Percentiles rank a stretch among this genome's conserved stretches.
Evolutionary conservation across 2,113 vertebrate genomes (phyloP).

Genomic region (Hippolais icterina): DNA sequence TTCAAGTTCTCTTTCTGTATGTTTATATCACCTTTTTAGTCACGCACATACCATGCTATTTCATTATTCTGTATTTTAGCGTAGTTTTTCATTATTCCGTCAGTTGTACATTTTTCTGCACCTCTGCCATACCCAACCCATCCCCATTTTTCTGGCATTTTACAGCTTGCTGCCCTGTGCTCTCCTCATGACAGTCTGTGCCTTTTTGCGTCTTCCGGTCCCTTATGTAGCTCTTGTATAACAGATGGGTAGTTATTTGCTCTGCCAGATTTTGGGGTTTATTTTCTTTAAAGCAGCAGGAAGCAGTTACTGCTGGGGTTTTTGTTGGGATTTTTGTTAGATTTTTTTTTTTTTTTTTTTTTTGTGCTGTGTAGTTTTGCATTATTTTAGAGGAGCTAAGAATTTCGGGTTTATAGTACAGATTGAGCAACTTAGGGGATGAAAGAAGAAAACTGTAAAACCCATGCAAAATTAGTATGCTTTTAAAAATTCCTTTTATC

Average conservation of each 20-base stretch:
- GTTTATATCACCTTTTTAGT: not conserved
- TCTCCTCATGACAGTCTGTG: not conserved
- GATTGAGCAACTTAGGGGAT: not conserved
- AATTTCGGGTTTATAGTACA: not conserved
- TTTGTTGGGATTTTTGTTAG: too few relatives aligned
- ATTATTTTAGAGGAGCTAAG: not conserved
- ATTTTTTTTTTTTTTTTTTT: not conserved
- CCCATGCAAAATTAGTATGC: not conserved
- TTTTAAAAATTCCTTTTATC: not conserved
- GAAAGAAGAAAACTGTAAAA: not conserved
- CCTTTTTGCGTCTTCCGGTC: not conserved
- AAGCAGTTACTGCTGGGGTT: not conserved
- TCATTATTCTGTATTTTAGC: not conserved
- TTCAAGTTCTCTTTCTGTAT: not conserved
- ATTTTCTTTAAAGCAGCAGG: not conserved
- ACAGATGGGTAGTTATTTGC: slow-evolving; percentile 1
- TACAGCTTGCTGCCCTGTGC: not conserved
- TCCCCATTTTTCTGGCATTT: not conserved
- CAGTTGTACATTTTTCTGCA: not conserved
- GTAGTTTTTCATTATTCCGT: not conserved
- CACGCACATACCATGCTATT: not conserved
- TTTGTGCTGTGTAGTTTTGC: not conserved
- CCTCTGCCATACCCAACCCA: not conserved
- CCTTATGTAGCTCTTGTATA: not conserved
- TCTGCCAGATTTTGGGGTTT: not conserved